These are phyloP conservation scores for Darevskia nairensis DNA, from an alignment of 2,797 vertebrate species.

Conservation along the genomic window DNA sequence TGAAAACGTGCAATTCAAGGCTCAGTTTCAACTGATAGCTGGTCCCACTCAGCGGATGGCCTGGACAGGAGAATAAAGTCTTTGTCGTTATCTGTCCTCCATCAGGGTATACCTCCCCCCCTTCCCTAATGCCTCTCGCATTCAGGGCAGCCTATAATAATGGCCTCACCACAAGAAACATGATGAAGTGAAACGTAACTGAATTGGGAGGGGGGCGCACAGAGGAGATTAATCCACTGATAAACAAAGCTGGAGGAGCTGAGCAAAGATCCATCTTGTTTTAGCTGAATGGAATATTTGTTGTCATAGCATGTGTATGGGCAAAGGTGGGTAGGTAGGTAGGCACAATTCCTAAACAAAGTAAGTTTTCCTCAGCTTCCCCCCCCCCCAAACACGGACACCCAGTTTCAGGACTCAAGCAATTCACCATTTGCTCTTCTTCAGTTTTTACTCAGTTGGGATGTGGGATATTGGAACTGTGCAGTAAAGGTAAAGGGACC, in stretches of 20 bases:
- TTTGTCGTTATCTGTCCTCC: constrained; percentile 77
- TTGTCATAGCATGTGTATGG: neutral
- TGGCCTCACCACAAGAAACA: constrained; percentile 7
- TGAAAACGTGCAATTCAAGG: constrained; percentile 80
- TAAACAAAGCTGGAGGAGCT: constrained; percentile 19
- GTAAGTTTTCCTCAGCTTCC: too few species aligned
- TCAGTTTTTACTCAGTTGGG: too few species aligned
- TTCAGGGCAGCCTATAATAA: constrained; percentile 57
- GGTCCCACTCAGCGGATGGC: constrained; percentile 69
- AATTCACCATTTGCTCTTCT: too few species aligned
- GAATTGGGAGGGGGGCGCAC: neutral
- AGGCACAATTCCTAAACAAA: too few species aligned
- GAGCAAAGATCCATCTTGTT: neutral
- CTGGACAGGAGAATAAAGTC: constrained; percentile 77
- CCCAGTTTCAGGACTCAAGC: too few species aligned
- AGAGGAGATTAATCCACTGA: neutral
- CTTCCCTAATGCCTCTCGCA: constrained; percentile 61
- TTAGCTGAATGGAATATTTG: rapidly evolving
- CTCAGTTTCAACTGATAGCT: constrained; percentile 79
- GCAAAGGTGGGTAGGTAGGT: too few species aligned
- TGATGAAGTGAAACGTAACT: constrained; percentile 51
- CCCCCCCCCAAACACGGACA: too few species aligned
- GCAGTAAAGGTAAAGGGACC: too few species aligned
- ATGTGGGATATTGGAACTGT: too few species aligned
- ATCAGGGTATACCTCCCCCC: constrained; percentile 65